phyloP scores from a whole-genome alignment of 2,113 vertebrate genomes.

The Orthonyx spaldingii region DNA sequence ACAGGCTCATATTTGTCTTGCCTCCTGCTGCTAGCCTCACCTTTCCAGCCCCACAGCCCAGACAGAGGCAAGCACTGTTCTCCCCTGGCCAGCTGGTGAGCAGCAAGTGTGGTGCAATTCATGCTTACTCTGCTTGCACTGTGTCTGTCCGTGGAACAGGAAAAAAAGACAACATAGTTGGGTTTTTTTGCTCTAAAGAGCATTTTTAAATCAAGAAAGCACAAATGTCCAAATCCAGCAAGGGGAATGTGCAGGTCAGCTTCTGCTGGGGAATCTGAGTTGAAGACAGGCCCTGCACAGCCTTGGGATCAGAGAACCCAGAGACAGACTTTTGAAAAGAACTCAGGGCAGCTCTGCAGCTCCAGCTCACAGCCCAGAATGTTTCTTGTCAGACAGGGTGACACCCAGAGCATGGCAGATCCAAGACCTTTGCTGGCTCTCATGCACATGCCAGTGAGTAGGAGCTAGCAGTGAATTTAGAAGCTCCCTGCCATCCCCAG shows the following conservation, averaged over 20 bases:
- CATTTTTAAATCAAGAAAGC: background rate
- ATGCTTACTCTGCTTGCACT: background rate
- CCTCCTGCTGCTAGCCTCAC: conserved; percentile 50
- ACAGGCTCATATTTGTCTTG: conserved; percentile 63
- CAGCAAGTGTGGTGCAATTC: conserved; percentile 30
- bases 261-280: background rate
- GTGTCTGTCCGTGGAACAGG: background rate
- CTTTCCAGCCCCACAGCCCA: conserved; percentile 13
- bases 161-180: background rate
- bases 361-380: background rate
- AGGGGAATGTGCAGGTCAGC: background rate
- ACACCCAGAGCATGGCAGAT: background rate
- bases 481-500: background rate
- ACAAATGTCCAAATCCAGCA: background rate
- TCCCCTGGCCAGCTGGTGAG: conserved; percentile 41
- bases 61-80: conserved; percentile 62
- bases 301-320: background rate
- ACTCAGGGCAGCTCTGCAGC: background rate
- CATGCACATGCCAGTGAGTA: background rate
- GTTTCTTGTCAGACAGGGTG: background rate
- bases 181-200: background rate
- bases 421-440: background rate
- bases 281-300: background rate
- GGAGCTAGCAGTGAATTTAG: background rate
- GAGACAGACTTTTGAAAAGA: background rate